Base-by-base conservation (phyloP, 2,113 vertebrate species). In the Rostratula benghalensis region DNA sequence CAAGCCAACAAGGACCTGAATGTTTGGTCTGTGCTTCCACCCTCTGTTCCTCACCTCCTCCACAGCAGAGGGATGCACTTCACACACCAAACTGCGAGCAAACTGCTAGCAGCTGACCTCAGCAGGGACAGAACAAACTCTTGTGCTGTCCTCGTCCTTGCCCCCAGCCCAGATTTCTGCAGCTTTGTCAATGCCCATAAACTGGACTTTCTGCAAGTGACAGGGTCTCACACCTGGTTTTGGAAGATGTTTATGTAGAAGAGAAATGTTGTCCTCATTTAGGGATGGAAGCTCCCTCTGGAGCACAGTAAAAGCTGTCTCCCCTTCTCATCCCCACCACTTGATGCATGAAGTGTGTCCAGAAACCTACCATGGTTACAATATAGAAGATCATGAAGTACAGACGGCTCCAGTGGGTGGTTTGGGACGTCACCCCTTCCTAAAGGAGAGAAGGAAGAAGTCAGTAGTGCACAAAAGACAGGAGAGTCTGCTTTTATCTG, bases 381-480 rank as follows among this genome's bases (percentile, higher is more conserved):
- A 99, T 99, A 86, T 99, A 99, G 95, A 99, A 99, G 81, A 98
- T 99, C 99, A 99, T 99, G 98, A 99, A 99, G 97, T 99, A 99
- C 33, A 99, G 98, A 14, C 99, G 99, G 82, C 99, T 99, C 99
- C 99, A 99, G 97, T 99, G 99, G 33, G 98, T 99, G 1, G 99
- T 99, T 97, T 99, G 98, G 3, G 99, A 99, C 7, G 99, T 99
- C 74, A 99, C 98, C 5, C 99, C 99, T 98, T 99, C 99, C 99
- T 99, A 24, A 90, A 64, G 45, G 59, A 23, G 9, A 41, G 7
- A 89, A 28, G 37, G 35, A 77, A 91, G 64, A 75, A 25, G 51
- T 84, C 23, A 78, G 61, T 1, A 79, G 48, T 3, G 48, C 59
- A 50, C 30, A 39, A 19, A 75, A 57, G 27, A 63, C 35, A 2